These are phyloP conservation scores for Liasis olivaceus DNA, from an alignment of 2,797 vertebrate species.

Conservation along the genomic window DNA sequence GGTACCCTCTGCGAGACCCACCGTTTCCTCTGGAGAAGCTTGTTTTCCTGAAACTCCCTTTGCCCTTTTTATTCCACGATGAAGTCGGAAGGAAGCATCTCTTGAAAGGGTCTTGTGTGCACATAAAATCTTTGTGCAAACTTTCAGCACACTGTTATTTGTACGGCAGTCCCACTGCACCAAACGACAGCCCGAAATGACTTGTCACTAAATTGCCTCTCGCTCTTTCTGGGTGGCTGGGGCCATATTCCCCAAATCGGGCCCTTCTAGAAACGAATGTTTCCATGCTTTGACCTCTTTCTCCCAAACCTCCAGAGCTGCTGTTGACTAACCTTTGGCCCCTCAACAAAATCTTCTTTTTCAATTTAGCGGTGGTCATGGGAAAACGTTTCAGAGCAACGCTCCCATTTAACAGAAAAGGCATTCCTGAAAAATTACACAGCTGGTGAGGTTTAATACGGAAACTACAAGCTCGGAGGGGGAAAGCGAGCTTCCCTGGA, in stretches of 20 bases:
- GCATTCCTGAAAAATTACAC: background rate
- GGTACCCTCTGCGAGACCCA: no score
- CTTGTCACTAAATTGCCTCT: background rate
- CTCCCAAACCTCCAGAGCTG: slow-evolving; percentile 40
- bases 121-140: background rate
- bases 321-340: slow-evolving; percentile 24
- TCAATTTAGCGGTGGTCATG: slow-evolving; percentile 25
- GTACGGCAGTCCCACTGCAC: background rate
- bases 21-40: background rate
- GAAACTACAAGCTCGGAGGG: background rate
- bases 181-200: background rate
- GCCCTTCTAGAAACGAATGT: slow-evolving; percentile 28
- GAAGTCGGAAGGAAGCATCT: background rate
- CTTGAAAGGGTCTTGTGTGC: background rate
- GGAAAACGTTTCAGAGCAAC: background rate
- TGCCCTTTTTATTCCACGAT: background rate
- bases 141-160: background rate
- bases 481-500: background rate
- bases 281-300: slow-evolving; percentile 37
- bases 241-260: slow-evolving; percentile 35
- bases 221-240: slow-evolving; percentile 16
- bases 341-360: slow-evolving; percentile 59
- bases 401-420: slow-evolving; percentile 44
- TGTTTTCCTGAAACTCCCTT: background rate
- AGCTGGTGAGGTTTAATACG: no score